phyloP scores from a whole-genome alignment of 1,140 invertebrate species.

The Drosophila saltans region DNA sequence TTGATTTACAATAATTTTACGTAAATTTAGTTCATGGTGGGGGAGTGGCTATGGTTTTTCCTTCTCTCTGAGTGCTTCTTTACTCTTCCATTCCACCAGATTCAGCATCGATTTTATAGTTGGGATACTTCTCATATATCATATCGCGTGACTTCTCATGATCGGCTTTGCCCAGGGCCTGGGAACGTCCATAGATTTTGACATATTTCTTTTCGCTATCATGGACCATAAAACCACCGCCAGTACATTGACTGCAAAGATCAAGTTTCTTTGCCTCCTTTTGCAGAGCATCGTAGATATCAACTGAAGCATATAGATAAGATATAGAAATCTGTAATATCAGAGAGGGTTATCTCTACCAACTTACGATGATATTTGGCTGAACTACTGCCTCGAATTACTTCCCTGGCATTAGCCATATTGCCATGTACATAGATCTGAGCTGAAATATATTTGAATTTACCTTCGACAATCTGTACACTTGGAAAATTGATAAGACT shows the following conservation, averaged over 20 bases:
- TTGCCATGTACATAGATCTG: conserved; percentile 60
- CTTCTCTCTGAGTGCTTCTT: not conserved
- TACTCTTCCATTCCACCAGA: conserved; percentile 31
- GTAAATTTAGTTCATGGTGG: not conserved
- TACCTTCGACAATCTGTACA: conserved; percentile 37
- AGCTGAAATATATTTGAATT: conserved; percentile 53
- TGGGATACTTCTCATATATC: not conserved
- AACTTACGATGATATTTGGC: conserved; percentile 62
- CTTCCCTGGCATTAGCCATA: conserved; percentile 35
- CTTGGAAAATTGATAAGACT: conserved; percentile 30
- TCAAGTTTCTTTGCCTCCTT: conserved; percentile 29
- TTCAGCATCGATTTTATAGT: conserved; percentile 52
- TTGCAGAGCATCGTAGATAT: conserved; percentile 51
- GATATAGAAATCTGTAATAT: not conserved
- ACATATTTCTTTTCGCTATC: conserved; percentile 49
- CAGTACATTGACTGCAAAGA: conserved; percentile 56
- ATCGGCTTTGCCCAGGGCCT: conserved; percentile 49
- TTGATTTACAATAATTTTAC: not conserved
- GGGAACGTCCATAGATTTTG: conserved; percentile 53
- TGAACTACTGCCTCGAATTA: conserved; percentile 36
- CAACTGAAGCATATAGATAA: conserved; percentile 24
- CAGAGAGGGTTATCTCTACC: not conserved
- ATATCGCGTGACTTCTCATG: conserved; percentile 38
- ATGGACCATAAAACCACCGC: conserved; percentile 51
- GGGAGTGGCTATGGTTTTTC: not conserved